Evolutionary conservation across 2,888 invertebrate species (phyloP).

Genomic region (Polylopha cassiicola): DNA sequence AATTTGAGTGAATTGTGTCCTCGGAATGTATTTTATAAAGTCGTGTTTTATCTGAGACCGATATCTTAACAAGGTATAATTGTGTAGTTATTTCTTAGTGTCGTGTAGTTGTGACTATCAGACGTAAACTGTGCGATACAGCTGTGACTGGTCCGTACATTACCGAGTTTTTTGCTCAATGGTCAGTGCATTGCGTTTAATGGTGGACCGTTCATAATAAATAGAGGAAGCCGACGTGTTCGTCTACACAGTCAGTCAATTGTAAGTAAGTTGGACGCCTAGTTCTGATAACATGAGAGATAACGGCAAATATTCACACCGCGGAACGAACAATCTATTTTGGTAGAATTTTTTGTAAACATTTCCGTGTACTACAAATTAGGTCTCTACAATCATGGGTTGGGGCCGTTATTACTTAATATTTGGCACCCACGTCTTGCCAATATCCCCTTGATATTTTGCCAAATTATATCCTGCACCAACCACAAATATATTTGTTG

Average conservation of each 20-base stretch:
- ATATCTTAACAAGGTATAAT: conserved; percentile 5
- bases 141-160: conserved; percentile 17
- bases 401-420: neutral
- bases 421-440: neutral
- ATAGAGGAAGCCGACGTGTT: conserved; percentile 32
- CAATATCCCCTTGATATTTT: conserved; percentile 20
- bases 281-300: neutral
- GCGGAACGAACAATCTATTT: conserved; percentile 4
- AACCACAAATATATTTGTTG: neutral
- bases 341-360: conserved; percentile 19
- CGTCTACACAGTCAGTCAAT: neutral
- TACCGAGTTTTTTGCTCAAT: conserved; percentile 16
- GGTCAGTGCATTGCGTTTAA: conserved; percentile 46
- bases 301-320: neutral
- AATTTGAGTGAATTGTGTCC: conserved; percentile 22
- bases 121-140: conserved; percentile 8
- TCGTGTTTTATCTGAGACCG: conserved; percentile 13
- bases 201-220: conserved; percentile 47
- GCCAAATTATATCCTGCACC: conserved; percentile 13
- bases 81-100: conserved; percentile 7
- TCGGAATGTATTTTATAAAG: conserved; percentile 13
- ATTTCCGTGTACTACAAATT: conserved; percentile 4
- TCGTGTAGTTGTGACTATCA: conserved; percentile 7
- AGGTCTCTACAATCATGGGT: conserved; percentile 2
- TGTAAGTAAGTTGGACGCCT: conserved; percentile 11